Evolutionary conservation across 2,113 vertebrate genomes (phyloP), one percentile per base, ranked within the genome.

Genomic region (Pagrus major): DNA sequence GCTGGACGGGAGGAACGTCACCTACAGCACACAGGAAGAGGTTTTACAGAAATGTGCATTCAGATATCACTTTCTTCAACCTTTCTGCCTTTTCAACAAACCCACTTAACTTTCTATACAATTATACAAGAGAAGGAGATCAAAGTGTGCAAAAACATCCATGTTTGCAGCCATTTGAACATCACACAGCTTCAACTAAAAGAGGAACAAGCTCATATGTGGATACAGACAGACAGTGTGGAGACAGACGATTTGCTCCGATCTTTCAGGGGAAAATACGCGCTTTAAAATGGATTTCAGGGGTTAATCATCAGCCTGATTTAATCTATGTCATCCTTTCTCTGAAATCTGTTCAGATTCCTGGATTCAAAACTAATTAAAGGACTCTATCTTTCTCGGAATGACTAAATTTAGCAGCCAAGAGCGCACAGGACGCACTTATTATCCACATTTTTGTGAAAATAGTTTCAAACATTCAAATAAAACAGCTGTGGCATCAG

Each of bases 1-100:
- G 54, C 37, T 31, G 51, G 37, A 25, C 6, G 3, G 44, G n/a
- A 47, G 39, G 35, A 51, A 59, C 51, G 21, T 59, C 18, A 64
- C 64, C 84, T 88, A 68, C 49, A 60, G 70, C 33, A 80, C 21
- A 61, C 2, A 54, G 46, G 59, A 29, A 42, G 2, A 61, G 16
- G 18, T 18, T 35, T 58, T 54, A 58, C 69, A 81, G 47, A 15
- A 35, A 64, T 16, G 59, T 1, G 7, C 16, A 59, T 9, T 23
- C 12, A 41, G n/a, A n/a, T 12, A 29, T 15, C 23, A 33, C 23
- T 11, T 12, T 39, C 52, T 37, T 52, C 31, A 25, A 10, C 16
- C 25, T 4, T 20, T 54, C 29, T 37, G n/a, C 31, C n/a, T n/a
- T n/a, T n/a, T n/a, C n/a, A 58, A 46, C 15, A 42, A 61, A 44